Percentiles rank a stretch among this genome's conserved stretches.
phyloP scores from a whole-genome alignment of 2,888 invertebrate genomes.

The Troides helena region DNA sequence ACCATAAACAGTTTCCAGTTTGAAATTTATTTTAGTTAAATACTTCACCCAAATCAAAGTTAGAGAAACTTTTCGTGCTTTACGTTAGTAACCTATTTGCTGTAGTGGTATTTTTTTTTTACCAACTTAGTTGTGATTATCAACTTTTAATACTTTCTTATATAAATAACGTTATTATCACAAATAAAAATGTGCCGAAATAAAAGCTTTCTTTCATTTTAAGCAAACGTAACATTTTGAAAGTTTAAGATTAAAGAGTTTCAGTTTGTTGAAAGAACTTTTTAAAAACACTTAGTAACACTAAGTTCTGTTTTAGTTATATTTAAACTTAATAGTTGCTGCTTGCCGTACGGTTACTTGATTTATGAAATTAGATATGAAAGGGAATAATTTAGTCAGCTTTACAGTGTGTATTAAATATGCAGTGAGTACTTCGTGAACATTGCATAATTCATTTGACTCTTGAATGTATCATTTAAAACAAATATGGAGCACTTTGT shows the following conservation, averaged over 20 bases:
- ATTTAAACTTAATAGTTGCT: too few species aligned
- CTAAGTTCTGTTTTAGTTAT: too few species aligned
- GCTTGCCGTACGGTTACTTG: too few species aligned
- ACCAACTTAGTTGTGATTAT: not conserved
- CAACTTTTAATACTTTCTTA: not conserved
- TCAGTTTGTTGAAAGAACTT: too few species aligned
- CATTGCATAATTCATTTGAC: slow-evolving; percentile 3
- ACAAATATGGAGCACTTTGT: too few species aligned
- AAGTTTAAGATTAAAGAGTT: too few species aligned
- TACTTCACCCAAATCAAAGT: not conserved
- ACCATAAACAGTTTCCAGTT: not conserved
- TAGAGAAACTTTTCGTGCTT: slow-evolving; percentile 2
- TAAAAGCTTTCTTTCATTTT: too few species aligned
- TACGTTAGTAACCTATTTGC: not conserved
- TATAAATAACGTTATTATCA: too few species aligned
- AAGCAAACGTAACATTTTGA: too few species aligned
- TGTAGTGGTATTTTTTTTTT: not conserved
- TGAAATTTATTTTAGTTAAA: not conserved
- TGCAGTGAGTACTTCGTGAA: not conserved
- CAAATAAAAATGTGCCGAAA: too few species aligned
- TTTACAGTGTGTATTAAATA: not conserved
- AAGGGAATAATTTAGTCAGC: not conserved
- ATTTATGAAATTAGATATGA: not conserved
- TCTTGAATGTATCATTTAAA: not conserved
- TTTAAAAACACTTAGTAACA: too few species aligned